These are phyloP conservation scores for Julus scanicus DNA, from an alignment of 2,888 invertebrate genomes.

Conservation along the genomic window DNA sequence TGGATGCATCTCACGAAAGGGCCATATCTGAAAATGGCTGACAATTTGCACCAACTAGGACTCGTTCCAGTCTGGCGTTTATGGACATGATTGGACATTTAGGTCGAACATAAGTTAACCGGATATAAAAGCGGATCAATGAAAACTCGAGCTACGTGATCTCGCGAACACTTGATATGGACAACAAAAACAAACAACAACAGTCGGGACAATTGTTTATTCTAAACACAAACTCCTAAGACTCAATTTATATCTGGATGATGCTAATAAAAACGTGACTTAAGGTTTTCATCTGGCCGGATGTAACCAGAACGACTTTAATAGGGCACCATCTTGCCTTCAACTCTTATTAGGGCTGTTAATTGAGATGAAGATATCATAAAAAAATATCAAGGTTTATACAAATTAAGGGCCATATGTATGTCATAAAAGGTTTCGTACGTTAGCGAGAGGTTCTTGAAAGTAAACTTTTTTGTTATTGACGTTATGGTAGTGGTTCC, in stretches of 20 bases:
- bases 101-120: background rate
- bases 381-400: too few relatives aligned
- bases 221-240: background rate
- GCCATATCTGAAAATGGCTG: background rate
- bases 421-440: too few relatives aligned
- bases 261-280: constrained; percentile 14
- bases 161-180: background rate
- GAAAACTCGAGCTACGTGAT: background rate
- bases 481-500: too few relatives aligned
- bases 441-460: too few relatives aligned
- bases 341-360: background rate
- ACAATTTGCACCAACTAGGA: background rate
- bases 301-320: background rate
- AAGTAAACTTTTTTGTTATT: too few relatives aligned
- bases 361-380: background rate
- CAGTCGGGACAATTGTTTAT: background rate
- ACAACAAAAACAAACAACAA: background rate
- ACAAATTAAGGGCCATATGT: too few relatives aligned
- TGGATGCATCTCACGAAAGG: background rate
- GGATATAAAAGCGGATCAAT: constrained; percentile 33
- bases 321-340: background rate
- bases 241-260: constrained; percentile 25
- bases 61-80: background rate
- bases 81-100: constrained; percentile 33
- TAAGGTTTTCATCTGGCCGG: background rate